Conservation (phyloP, 1,140 invertebrate genomes). For the Pseudomyrmex cubaensis region DNA sequence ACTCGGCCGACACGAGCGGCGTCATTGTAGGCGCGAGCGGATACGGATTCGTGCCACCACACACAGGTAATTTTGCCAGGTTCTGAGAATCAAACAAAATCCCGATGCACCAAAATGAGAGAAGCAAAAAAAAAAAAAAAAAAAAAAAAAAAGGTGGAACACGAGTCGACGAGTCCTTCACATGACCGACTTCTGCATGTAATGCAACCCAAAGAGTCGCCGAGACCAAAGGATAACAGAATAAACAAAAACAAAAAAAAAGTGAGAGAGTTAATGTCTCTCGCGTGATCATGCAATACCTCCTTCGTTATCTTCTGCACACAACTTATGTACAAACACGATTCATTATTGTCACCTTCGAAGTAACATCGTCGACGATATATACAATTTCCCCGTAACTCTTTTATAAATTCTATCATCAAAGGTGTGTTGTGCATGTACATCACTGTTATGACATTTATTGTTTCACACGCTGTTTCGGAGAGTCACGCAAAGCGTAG, state of each 20-base stretch:
- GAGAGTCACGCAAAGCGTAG: conserved; percentile 5
- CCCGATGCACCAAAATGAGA: background rate
- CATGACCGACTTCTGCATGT: conserved; percentile 40
- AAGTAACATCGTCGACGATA: conserved; percentile 33
- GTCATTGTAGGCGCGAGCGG: conserved; percentile 90
- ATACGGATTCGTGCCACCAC: conserved; percentile 90
- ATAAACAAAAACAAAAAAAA: background rate
- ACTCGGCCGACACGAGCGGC: conserved; percentile 88
- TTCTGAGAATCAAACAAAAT: conserved; percentile 38
- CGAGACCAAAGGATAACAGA: conserved; percentile 8
- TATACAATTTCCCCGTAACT: background rate
- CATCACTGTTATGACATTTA: background rate
- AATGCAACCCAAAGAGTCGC: conserved; percentile 28
- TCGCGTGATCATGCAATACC: conserved; percentile 27
- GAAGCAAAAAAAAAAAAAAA: conserved; percentile 18
- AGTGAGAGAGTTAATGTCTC: conserved; percentile 1
- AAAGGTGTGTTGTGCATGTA: conserved; percentile 17
- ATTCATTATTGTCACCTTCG: conserved; percentile 67
- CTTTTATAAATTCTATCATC: conserved; percentile 3
- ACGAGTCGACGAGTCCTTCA: conserved; percentile 39
- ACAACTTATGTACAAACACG: conserved; percentile 70
- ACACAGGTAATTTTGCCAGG: conserved; percentile 82
- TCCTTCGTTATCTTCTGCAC: conserved; percentile 49
- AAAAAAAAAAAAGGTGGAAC: conserved; percentile 11
- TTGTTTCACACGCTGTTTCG: conserved; percentile 33